Conservation (phyloP, 2,888 invertebrate species). For the Ferdinandea cuprea region DNA sequence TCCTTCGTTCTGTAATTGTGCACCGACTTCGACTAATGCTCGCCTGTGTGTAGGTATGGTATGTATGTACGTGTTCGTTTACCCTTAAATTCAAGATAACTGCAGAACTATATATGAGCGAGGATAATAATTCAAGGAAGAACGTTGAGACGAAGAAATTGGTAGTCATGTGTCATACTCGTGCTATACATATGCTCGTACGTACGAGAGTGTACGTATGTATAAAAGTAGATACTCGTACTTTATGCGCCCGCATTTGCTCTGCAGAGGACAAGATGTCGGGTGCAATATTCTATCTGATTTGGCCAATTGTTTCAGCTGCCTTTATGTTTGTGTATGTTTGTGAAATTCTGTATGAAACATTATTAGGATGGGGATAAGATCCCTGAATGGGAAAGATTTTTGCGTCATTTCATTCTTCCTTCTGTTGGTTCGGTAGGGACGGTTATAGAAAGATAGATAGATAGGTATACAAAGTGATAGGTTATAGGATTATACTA, state of each 20-base stretch:
- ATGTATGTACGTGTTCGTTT: too few species aligned
- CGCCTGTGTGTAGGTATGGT: conserved; percentile 12
- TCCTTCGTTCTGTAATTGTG: neutral
- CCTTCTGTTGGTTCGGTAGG: neutral
- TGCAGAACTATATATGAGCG: neutral
- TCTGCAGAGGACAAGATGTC: conserved; percentile 74
- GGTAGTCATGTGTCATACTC: conserved; percentile 51
- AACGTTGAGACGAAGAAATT: conserved; percentile 67
- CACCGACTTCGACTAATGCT: neutral
- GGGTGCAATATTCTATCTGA: conserved; percentile 74
- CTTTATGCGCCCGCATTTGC: conserved; percentile 63
- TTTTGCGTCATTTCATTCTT: conserved; percentile 50
- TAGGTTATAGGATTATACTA: conserved; percentile 40
- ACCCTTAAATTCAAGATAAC: neutral
- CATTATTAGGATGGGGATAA: conserved; percentile 42
- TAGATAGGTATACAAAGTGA: neutral
- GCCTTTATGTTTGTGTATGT: conserved; percentile 59
- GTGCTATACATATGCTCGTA: neutral
- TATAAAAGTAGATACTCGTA: conserved; percentile 57
- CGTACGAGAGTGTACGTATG: conserved; percentile 8
- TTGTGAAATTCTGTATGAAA: conserved; percentile 43
- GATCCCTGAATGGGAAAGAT: conserved; percentile 47
- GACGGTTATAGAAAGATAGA: neutral
- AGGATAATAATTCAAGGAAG: conserved; percentile 46
- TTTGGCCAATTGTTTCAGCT: conserved; percentile 72